These are phyloP conservation scores for Tichodroma muraria DNA, from an alignment of 2,113 vertebrate genomes.

Conservation along the genomic window DNA sequence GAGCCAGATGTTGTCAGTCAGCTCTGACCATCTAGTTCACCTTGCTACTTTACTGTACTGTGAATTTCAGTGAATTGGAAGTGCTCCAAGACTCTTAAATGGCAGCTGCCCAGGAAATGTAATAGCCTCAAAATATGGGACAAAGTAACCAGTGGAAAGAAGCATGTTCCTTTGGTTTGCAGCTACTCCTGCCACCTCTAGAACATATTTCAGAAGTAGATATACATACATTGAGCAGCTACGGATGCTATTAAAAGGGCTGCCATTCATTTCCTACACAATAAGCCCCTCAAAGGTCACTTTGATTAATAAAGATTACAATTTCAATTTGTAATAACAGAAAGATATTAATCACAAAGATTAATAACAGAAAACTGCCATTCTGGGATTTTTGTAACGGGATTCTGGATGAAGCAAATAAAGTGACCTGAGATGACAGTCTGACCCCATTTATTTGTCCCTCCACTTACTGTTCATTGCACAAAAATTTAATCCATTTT, in stretches of 20 bases:
- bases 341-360: too few species aligned
- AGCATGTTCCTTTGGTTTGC: conserved; percentile 63
- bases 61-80: conserved; percentile 61
- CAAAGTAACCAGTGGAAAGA: conserved; percentile 62
- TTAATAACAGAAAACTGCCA: conserved; percentile 11
- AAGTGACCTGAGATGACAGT: not conserved
- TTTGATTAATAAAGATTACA: too few species aligned
- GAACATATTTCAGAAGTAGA: conserved; percentile 53
- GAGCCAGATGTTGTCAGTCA: conserved; percentile 59
- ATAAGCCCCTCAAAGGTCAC: not conserved
- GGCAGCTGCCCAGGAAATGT: conserved; percentile 55
- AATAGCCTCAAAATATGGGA: conserved; percentile 66
- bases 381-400: not conserved
- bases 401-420: not conserved
- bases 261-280: not conserved
- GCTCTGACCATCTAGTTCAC: conserved; percentile 62
- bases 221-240: not conserved
- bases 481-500: not conserved
- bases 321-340: too few species aligned
- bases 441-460: not conserved
- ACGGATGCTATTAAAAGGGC: not conserved
- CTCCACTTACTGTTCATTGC: not conserved
- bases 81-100: conserved; percentile 39
- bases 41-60: conserved; percentile 48
- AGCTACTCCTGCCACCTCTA: conserved; percentile 32